Evolutionary conservation across 2,113 vertebrate species (phyloP).

Genomic region (Bubo bubo): DNA sequence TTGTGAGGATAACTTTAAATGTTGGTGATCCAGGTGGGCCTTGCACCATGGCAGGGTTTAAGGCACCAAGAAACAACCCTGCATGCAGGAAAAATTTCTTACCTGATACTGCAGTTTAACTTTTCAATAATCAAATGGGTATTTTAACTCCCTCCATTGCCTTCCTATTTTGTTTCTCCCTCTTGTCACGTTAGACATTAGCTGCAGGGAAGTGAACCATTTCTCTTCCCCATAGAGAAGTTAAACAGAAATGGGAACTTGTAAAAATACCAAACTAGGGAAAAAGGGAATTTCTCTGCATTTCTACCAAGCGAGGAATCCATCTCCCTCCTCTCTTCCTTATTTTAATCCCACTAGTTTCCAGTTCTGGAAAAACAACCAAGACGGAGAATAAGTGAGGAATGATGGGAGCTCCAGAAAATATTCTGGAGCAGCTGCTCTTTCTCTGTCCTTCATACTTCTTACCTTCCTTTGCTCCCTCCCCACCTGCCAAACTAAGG

Average conservation of each 20-base stretch:
- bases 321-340: neutral
- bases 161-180: neutral
- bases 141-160: neutral
- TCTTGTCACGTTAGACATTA: rapidly evolving
- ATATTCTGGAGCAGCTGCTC: neutral
- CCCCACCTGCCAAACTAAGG: neutral
- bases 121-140: neutral
- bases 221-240: neutral
- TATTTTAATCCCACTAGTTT: neutral
- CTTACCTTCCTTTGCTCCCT: neutral
- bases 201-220: neutral
- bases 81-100: neutral
- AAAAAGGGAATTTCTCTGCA: neutral
- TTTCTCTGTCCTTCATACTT: neutral
- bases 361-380: neutral
- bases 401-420: neutral
- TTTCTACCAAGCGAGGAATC: neutral
- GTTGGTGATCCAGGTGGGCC: neutral
- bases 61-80: neutral
- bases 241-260: neutral
- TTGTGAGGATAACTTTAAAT: neutral
- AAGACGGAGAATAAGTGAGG: neutral
- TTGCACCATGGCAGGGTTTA: neutral
- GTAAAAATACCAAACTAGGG: neutral
- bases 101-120: neutral